Evolutionary conservation across 2,113 vertebrate species (phyloP).

Genomic region (Actenoides lindsayi): DNA sequence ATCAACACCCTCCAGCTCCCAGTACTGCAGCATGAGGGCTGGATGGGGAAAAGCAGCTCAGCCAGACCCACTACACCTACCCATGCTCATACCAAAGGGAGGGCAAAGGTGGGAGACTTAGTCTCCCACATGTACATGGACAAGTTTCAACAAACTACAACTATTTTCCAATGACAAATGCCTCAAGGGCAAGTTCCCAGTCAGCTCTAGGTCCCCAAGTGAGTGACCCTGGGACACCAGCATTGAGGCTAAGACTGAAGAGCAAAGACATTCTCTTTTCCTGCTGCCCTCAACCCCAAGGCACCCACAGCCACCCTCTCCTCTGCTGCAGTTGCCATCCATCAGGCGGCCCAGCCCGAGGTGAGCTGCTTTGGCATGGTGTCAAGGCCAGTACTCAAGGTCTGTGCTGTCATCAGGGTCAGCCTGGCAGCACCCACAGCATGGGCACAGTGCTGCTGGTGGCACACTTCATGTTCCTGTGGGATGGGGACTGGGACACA

Average conservation of each 20-base stretch:
- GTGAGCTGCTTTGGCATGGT: accelerated
- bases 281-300: background rate
- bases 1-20: too few relatives aligned
- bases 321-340: accelerated
- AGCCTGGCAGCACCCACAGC: background rate
- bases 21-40: too few relatives aligned
- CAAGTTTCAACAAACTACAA: background rate
- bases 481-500: accelerated
- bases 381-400: background rate
- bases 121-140: accelerated
- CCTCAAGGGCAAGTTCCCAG: background rate
- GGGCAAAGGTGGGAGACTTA: accelerated
- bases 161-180: background rate
- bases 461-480: accelerated
- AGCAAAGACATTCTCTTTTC: background rate
- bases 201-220: accelerated
- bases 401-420: background rate
- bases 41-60: too few relatives aligned
- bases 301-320: background rate
- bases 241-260: background rate
- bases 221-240: accelerated
- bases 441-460: background rate
- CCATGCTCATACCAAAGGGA: background rate
- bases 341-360: background rate
- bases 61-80: too few relatives aligned